A percentile compares a stretch with the other conserved stretches of the same genome.
Conservation (phyloP, 2,113 vertebrate species). For the Nycticebus coucang region DNA sequence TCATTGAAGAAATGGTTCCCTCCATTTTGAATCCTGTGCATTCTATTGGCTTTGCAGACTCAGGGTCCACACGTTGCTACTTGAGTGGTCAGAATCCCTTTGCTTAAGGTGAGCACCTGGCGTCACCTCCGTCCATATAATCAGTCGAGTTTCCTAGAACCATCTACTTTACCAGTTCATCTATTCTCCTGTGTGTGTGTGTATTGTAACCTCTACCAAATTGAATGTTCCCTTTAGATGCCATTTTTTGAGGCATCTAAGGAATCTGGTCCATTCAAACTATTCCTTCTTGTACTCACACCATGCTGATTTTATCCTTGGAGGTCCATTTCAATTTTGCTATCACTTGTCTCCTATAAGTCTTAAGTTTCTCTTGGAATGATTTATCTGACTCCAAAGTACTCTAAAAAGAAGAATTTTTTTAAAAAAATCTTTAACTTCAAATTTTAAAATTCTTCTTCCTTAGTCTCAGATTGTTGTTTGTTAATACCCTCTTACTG, state of each 20-base stretch:
- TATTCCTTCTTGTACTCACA: neutral
- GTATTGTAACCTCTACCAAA: neutral
- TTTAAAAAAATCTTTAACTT: neutral
- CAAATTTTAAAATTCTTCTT: neutral
- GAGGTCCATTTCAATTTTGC: neutral
- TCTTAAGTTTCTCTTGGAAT: neutral
- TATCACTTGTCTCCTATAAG: neutral
- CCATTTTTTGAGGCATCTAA: neutral
- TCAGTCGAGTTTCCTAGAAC: neutral
- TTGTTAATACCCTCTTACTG: neutral
- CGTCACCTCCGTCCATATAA: neutral
- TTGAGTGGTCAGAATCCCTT: neutral
- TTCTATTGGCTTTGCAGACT: neutral
- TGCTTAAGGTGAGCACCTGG: neutral
- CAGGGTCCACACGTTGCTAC: neutral
- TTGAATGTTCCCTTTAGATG: neutral
- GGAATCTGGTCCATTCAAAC: neutral
- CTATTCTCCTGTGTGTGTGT: neutral
- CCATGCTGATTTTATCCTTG: neutral
- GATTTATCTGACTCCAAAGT: neutral
- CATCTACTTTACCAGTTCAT: neutral
- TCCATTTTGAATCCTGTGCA: neutral
- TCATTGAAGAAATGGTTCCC: neutral
- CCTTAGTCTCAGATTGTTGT: neutral
- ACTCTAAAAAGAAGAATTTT: neutral